Evolutionary conservation across 2,113 vertebrate genomes (phyloP), one percentile per base, ranked within the genome.

Genomic region (Sapajus apella): DNA sequence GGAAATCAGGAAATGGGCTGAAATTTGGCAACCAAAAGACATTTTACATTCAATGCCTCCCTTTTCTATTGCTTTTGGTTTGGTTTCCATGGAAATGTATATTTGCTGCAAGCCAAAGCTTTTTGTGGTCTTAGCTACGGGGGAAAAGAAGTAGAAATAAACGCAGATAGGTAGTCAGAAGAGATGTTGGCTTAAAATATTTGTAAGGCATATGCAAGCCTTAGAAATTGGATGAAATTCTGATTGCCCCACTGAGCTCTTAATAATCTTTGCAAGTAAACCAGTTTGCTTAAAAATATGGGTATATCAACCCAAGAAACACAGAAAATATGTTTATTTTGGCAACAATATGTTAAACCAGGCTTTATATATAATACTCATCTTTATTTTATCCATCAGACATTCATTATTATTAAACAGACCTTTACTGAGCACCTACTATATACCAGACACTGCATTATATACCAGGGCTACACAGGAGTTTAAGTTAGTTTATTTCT

Each of bases 1-100:
- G 70, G 73, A 90, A 95, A 85, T 95, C 91, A 97, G 32, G 87
- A 64, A 95, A 82, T 72, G 27, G 23, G 79, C 40, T 96, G 88
- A 95, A 93, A 97, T 97, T 92, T 95, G 56, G 90, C 87, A 98
- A 83, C 40, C 70, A 90, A 61, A 68, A 90, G 61, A 94, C 73
- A 85, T 77, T 96, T 92, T 94, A 90, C 90, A 82, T 81, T 91
- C 87, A 91, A 64, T 85, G 40, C 27, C 75, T 97, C 68, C 55
- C 87, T 97, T 92, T 95, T 70, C 76, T 97, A 87, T 89, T 97
- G 86, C 70, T 97, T 97, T 97, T 97, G 91, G 76, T 92, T 97
- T 95, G 40, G 94, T 98, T 97, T 98, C 96, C 93, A 95, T 95
- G 58, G 95, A 95, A 97, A 95, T 93, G 45, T 84, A 55, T 97